A percentile compares a stretch with the other conserved stretches of the same genome.
Evolutionary conservation across 2,888 invertebrate species (phyloP).

Genomic region (Trissolcus japonicus): DNA sequence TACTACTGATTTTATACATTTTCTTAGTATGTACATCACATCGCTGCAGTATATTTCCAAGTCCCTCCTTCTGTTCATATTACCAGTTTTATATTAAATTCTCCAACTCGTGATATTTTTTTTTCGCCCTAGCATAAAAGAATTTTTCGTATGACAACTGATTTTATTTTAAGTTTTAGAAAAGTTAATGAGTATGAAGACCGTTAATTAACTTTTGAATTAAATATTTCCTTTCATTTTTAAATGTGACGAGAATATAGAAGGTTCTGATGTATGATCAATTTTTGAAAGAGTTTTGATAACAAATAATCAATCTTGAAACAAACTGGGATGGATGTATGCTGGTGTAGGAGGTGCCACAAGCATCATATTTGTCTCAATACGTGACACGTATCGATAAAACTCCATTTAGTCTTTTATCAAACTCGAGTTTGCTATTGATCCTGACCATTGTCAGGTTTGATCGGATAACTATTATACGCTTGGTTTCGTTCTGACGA

Average conservation of each 20-base stretch:
- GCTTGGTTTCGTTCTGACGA: conserved; percentile 40
- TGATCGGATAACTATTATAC: conserved; percentile 54
- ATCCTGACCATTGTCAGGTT: conserved; percentile 50
- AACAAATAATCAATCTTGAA: conserved; percentile 19
- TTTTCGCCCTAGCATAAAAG: too few relatives aligned
- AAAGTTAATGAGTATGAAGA: too few relatives aligned
- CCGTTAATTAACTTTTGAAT: too few relatives aligned
- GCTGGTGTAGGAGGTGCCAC: conserved; percentile 6
- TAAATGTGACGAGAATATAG: too few relatives aligned
- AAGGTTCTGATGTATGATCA: too few relatives aligned
- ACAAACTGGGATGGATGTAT: conserved; percentile 14
- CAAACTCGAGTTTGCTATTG: conserved; percentile 34
- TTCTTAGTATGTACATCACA: conserved; percentile 27
- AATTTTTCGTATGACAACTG: too few relatives aligned
- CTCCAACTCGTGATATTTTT: too few relatives aligned
- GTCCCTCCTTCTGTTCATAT: too few relatives aligned
- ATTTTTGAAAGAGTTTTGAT: too few relatives aligned
- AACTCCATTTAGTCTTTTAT: conserved; percentile 49
- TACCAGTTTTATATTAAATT: too few relatives aligned
- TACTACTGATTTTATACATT: conserved; percentile 31
- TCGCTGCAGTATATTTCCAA: conserved; percentile 8
- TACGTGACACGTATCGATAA: conserved; percentile 44
- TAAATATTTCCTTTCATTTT: too few relatives aligned
- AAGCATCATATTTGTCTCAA: conserved; percentile 49
- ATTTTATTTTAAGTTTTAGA: too few relatives aligned